A percentile compares a stretch with the other conserved stretches of the same genome.
These are phyloP conservation scores for Mylabris sibirica DNA, from an alignment of 2,888 invertebrate genomes.

Conservation along the genomic window DNA sequence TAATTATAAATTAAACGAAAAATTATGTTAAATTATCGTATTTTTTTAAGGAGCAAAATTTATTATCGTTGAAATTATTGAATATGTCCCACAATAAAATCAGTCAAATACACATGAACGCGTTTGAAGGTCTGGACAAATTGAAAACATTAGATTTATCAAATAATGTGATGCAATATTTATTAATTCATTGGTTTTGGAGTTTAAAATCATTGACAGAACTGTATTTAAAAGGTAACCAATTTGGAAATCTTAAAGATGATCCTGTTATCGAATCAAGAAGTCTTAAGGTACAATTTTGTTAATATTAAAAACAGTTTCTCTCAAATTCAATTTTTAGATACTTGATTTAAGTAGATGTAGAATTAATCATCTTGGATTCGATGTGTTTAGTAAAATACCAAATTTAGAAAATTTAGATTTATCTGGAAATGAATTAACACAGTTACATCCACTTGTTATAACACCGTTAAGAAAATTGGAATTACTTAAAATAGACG, in stretches of 20 bases:
- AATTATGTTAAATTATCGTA: neutral
- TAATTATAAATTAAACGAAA: neutral
- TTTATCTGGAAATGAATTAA: slow-evolving; percentile 69
- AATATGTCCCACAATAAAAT: slow-evolving; percentile 69
- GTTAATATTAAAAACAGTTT: slow-evolving; percentile 15
- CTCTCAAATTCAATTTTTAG: slow-evolving; percentile 55
- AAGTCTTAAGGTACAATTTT: slow-evolving; percentile 61
- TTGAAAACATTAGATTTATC: slow-evolving; percentile 68
- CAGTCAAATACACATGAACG: slow-evolving; percentile 69
- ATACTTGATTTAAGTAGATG: slow-evolving; percentile 68
- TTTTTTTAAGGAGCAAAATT: slow-evolving; percentile 62
- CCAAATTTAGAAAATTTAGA: slow-evolving; percentile 68
- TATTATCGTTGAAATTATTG: slow-evolving; percentile 62
- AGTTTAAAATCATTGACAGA: slow-evolving; percentile 64
- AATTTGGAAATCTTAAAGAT: slow-evolving; percentile 63
- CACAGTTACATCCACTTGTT: slow-evolving; percentile 63
- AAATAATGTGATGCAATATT: slow-evolving; percentile 68
- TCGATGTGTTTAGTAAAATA: slow-evolving; percentile 63
- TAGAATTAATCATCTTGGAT: slow-evolving; percentile 65
- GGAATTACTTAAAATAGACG: slow-evolving; percentile 64
- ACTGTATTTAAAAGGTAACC: slow-evolving; percentile 70
- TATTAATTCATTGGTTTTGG: slow-evolving; percentile 67
- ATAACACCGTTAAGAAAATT: slow-evolving; percentile 64
- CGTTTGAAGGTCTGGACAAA: slow-evolving; percentile 65
- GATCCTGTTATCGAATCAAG: slow-evolving; percentile 67